Percentiles rank a stretch among this genome's conserved stretches.
Conservation (phyloP, 2,113 vertebrate genomes). For the Dromaius novaehollandiae region DNA sequence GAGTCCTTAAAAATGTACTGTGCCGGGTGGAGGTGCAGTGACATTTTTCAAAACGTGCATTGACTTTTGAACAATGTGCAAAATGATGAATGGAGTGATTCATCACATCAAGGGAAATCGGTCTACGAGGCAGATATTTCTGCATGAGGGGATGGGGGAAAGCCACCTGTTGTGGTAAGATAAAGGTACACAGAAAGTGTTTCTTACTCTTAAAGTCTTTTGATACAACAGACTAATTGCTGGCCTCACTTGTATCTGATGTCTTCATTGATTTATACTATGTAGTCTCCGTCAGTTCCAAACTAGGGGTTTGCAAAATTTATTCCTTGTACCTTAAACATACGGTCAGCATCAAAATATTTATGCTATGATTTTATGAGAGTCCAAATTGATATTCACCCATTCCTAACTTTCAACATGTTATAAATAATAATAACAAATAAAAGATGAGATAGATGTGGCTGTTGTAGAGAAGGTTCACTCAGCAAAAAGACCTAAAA, state of each 20-base stretch:
- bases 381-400: neutral
- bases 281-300: neutral
- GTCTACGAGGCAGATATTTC: neutral
- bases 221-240: neutral
- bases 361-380: neutral
- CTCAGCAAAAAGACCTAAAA: neutral
- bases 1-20: neutral
- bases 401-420: neutral
- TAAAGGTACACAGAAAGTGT: neutral
- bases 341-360: neutral
- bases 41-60: neutral
- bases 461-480: neutral
- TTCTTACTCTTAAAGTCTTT: neutral
- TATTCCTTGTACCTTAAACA: neutral
- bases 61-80: constrained; percentile 1
- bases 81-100: constrained; percentile 17
- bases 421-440: neutral
- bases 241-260: rapidly evolving
- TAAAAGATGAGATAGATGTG: neutral
- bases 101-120: neutral
- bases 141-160: neutral
- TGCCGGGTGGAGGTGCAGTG: neutral
- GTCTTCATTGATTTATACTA: neutral
- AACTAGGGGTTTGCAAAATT: neutral
- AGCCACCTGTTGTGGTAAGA: neutral